A percentile compares a stretch with the other conserved stretches of the same genome.
phyloP scores from a whole-genome alignment of 1,140 invertebrate genomes.

The Daktulosphaira vitifoliae region DNA sequence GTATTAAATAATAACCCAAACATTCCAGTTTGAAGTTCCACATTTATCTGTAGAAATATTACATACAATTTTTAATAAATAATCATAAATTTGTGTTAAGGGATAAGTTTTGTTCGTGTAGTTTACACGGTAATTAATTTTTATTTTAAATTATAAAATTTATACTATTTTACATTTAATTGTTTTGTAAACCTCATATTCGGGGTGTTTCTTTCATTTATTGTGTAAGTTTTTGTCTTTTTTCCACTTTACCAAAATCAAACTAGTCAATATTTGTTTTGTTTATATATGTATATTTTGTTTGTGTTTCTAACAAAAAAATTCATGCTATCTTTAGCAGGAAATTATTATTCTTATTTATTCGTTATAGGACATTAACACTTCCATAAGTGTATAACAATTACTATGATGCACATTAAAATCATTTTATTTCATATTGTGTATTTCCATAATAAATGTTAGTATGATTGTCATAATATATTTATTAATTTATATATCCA shows the following conservation, averaged over 20 bases:
- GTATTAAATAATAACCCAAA: slow-evolving; percentile 11
- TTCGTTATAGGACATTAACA: neutral
- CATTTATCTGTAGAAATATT: slow-evolving; percentile 11
- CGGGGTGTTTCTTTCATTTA: neutral
- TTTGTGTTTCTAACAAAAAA: slow-evolving; percentile 15
- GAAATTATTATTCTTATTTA: slow-evolving; percentile 7
- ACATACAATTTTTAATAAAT: slow-evolving; percentile 3
- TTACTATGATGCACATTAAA: too few relatives aligned
- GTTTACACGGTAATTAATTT: neutral
- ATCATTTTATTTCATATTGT: too few relatives aligned
- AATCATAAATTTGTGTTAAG: slow-evolving; percentile 10
- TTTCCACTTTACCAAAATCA: slow-evolving; percentile 26
- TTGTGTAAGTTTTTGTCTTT: slow-evolving; percentile 2
- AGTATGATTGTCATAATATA: too few relatives aligned
- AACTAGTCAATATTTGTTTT: slow-evolving; percentile 33
- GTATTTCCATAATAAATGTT: too few relatives aligned
- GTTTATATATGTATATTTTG: slow-evolving; percentile 25
- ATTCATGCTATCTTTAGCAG: neutral
- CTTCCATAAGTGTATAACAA: neutral
- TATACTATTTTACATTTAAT: neutral
- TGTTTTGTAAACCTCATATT: slow-evolving; percentile 1
- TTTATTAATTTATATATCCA: too few relatives aligned
- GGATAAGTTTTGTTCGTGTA: neutral
- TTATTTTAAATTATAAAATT: neutral
- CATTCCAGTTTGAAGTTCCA: slow-evolving; percentile 30